Percentiles rank a stretch among this genome's conserved stretches.
Conservation (phyloP, 2,113 vertebrate genomes). For the Ardeotis arabs region DNA sequence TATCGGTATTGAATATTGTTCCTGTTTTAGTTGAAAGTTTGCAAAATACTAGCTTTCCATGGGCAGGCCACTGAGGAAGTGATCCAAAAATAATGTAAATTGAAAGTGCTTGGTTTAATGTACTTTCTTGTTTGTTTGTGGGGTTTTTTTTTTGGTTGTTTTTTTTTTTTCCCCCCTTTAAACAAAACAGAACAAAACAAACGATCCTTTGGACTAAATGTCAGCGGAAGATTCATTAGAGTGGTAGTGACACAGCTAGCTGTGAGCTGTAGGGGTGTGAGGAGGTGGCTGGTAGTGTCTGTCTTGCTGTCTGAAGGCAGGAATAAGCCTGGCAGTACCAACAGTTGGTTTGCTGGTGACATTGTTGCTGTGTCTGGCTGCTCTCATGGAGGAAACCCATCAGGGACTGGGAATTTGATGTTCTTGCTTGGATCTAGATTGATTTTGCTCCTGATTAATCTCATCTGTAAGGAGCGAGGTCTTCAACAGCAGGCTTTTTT, state of each 20-base stretch:
- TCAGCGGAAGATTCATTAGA: slow-evolving; percentile 47
- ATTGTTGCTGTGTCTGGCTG: slow-evolving; percentile 25
- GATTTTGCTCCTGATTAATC: slow-evolving; percentile 72
- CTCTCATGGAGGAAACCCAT: slow-evolving; percentile 30
- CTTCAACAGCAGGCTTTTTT: slow-evolving; percentile 46
- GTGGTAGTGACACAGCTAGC: slow-evolving; percentile 11
- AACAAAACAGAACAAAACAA: slow-evolving; percentile 26
- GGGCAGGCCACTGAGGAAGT: slow-evolving; percentile 38
- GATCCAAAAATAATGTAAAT: slow-evolving; percentile 68
- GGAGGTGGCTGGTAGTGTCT: not conserved
- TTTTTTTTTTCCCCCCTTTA: not conserved
- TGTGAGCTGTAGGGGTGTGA: not conserved
- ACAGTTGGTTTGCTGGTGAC: slow-evolving; percentile 33
- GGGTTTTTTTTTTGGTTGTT: not conserved
- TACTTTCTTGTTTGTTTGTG: slow-evolving; percentile 20
- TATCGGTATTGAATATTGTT: slow-evolving; percentile 51
- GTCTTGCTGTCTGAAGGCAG: slow-evolving; percentile 12
- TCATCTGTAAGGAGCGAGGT: slow-evolving; percentile 53
- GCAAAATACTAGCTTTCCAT: slow-evolving; percentile 49
- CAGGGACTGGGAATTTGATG: not conserved
- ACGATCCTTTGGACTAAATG: slow-evolving; percentile 57
- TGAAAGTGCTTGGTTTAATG: slow-evolving; percentile 58
- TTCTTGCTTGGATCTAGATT: slow-evolving; percentile 49
- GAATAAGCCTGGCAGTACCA: slow-evolving; percentile 9
- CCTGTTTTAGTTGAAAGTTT: slow-evolving; percentile 51